Conservation (phyloP, 37 sponge, comb jelly and placozoan genomes). For the Chondrilla cf. caribensis region DNA sequence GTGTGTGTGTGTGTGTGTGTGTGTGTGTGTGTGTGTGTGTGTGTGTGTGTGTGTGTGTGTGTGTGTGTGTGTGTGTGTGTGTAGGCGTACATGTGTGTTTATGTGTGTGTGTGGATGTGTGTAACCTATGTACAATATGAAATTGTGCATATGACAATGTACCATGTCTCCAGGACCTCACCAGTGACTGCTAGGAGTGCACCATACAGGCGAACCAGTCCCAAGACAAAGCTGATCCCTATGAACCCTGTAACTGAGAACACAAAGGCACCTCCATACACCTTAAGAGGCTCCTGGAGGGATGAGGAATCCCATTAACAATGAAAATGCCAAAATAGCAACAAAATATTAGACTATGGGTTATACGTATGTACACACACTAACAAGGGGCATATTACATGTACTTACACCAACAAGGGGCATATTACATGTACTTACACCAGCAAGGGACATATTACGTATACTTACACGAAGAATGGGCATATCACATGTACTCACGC, state of each 20-base stretch:
- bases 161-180: slow-evolving; percentile 23
- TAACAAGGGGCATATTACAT: too few species aligned
- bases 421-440: too few species aligned
- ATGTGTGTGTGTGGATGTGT: too few species aligned
- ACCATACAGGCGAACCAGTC: slow-evolving; percentile 56
- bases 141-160: not conserved
- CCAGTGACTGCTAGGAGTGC: slow-evolving; percentile 79
- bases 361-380: too few species aligned
- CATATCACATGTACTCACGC: too few species aligned
- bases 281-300: slow-evolving; percentile 32
- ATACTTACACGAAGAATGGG: too few species aligned
- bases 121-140: not conserved
- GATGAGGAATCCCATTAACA: not conserved
- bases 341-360: too few species aligned
- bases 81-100: too few species aligned
- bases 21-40: slow-evolving; percentile 13
- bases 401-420: too few species aligned
- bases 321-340: not conserved
- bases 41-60: too few species aligned
- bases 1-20: slow-evolving; percentile 25
- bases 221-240: slow-evolving; percentile 77
- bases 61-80: too few species aligned
- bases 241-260: slow-evolving; percentile 78
- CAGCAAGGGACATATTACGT: too few species aligned
- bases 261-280: slow-evolving; percentile 48